Conservation (phyloP, 2,113 vertebrate genomes). For the Chitala chitala region DNA sequence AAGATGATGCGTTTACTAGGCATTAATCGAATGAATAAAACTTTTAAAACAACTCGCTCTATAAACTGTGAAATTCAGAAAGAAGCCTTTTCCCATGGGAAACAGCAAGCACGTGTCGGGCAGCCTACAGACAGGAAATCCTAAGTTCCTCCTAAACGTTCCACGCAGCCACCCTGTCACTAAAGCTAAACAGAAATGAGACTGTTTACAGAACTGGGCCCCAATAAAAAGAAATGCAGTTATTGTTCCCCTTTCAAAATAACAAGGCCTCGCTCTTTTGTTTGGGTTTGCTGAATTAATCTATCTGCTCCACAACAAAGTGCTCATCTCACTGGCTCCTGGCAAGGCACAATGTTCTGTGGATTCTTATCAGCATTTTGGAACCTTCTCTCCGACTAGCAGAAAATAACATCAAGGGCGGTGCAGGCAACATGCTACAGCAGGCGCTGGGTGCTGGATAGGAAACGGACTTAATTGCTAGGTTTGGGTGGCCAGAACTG, state of each 20-base stretch:
- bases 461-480: not conserved
- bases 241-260: not conserved
- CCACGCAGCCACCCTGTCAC: not conserved
- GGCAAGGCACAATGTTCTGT: conserved; percentile 17
- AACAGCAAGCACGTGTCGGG: not conserved
- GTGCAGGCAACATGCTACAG: not conserved
- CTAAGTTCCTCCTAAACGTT: not conserved
- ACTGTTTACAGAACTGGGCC: not conserved
- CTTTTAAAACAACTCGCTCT: no score
- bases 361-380: conserved; percentile 36
- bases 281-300: not conserved
- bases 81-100: not conserved
- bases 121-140: conserved; percentile 7
- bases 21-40: no score
- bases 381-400: conserved; percentile 33
- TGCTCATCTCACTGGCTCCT: conserved; percentile 10
- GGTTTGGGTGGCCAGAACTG: not conserved
- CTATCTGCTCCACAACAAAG: not conserved
- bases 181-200: not conserved
- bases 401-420: no score
- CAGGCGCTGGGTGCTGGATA: not conserved
- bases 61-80: no score
- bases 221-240: not conserved
- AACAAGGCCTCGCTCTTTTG: not conserved
- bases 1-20: no score